A percentile compares a stretch with the other conserved stretches of the same genome.
These are phyloP conservation scores for Halcyon smyrnensis DNA, from an alignment of 2,797 vertebrate genomes.

Conservation along the genomic window DNA sequence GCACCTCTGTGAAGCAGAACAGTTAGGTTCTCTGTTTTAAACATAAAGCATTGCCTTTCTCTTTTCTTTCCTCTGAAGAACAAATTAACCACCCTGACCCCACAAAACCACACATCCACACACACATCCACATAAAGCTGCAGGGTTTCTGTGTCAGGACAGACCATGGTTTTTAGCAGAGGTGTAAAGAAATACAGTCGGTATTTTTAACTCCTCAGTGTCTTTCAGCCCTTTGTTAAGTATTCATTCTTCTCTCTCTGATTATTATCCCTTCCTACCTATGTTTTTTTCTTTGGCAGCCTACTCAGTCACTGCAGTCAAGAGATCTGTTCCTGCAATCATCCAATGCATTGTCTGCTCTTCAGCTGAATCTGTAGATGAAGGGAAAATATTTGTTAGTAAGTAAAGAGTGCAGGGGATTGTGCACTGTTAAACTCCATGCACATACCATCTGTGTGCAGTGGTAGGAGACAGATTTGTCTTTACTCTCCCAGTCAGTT, in stretches of 20 bases:
- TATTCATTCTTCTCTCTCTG: not conserved
- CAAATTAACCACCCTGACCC: slow-evolving; percentile 17
- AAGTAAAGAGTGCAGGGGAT: not conserved
- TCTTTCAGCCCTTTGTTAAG: slow-evolving; percentile 1
- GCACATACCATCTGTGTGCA: not conserved
- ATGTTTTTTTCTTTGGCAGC: not conserved
- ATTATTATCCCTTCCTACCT: not conserved
- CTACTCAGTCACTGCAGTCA: not conserved
- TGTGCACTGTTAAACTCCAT: not conserved
- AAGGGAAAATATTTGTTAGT: not conserved
- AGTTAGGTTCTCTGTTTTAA: slow-evolving; percentile 15
- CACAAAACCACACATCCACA: not conserved
- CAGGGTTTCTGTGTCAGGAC: not conserved
- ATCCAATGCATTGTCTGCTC: not conserved
- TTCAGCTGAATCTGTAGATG: not conserved
- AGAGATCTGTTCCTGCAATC: not conserved
- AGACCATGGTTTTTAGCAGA: slow-evolving; percentile 18
- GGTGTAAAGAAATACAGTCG: not conserved
- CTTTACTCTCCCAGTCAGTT: not conserved
- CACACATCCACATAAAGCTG: not conserved
- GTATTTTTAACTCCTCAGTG: not conserved
- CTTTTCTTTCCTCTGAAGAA: slow-evolving; percentile 54
- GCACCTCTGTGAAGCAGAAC: slow-evolving; percentile 5
- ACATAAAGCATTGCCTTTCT: slow-evolving; percentile 58
- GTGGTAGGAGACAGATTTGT: not conserved